phyloP scores from a whole-genome alignment of 2,113 vertebrate species.

The Nibea albiflora region DNA sequence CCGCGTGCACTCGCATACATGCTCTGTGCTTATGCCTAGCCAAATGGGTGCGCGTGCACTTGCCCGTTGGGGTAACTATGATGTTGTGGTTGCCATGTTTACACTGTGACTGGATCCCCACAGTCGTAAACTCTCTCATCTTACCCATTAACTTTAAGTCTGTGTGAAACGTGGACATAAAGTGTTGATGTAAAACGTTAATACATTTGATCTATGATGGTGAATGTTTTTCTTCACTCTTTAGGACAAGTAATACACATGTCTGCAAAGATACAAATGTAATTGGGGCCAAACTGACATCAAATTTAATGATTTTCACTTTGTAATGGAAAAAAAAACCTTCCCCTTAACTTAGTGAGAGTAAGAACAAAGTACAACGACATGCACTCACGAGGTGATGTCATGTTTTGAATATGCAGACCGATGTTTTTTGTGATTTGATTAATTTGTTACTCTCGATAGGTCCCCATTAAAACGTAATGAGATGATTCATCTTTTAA shows the following conservation, averaged over 20 bases:
- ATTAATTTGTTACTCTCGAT: background rate
- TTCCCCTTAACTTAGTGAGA: background rate
- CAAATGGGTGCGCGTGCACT: background rate
- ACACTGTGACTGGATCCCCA: constrained; percentile 12
- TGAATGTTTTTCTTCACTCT: constrained; percentile 40
- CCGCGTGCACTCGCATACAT: background rate
- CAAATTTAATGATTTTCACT: background rate
- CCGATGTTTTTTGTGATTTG: background rate
- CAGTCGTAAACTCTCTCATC: constrained; percentile 40
- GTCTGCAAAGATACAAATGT: constrained; percentile 4
- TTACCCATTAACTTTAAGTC: constrained; percentile 52
- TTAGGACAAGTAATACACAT: constrained; percentile 10
- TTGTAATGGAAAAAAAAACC: background rate
- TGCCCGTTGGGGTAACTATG: constrained; percentile 31
- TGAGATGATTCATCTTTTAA: background rate
- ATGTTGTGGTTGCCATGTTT: constrained; percentile 38
- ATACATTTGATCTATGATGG: constrained; percentile 1
- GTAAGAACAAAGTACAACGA: background rate
- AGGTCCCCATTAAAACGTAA: background rate
- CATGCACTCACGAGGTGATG: background rate
- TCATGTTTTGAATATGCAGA: background rate
- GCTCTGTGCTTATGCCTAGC: constrained; percentile 1
- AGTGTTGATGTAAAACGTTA: constrained; percentile 9
- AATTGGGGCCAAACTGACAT: background rate
- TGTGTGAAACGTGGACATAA: constrained; percentile 5